Evolutionary conservation across 2,888 invertebrate species (phyloP).

Genomic region (Thymelicus acteon): DNA sequence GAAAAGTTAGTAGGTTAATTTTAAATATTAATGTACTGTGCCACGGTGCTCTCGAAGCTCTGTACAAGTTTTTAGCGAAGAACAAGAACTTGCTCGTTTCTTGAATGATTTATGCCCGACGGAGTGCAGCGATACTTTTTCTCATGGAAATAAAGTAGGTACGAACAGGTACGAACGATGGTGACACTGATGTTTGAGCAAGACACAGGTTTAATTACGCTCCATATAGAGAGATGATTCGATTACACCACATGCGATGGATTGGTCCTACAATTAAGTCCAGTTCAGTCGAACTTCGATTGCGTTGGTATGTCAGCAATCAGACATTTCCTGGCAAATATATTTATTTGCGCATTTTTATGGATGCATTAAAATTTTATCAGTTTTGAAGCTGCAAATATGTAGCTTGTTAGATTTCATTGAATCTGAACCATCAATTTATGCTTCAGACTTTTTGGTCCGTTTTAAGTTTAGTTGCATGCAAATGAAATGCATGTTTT

Average conservation of each 20-base stretch:
- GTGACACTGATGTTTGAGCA: neutral
- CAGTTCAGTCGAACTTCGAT: neutral
- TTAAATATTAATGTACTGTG: constrained; percentile 10
- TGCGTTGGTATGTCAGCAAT: no score
- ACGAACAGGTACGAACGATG: constrained; percentile 7
- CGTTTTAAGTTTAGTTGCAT: no score
- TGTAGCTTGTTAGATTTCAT: no score
- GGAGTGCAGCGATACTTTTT: neutral
- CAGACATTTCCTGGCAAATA: no score
- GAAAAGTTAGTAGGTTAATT: constrained; percentile 13
- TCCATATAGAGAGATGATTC: neutral
- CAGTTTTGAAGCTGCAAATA: no score
- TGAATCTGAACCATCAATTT: no score
- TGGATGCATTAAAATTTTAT: no score
- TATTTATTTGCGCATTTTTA: no score
- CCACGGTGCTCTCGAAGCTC: neutral
- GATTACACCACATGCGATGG: neutral
- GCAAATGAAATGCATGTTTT: no score
- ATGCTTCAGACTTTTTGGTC: no score
- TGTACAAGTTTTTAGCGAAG: constrained; percentile 5
- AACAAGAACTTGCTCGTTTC: constrained; percentile 4
- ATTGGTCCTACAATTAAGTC: neutral
- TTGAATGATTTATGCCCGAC: constrained; percentile 5
- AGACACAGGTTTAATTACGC: neutral
- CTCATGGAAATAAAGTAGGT: neutral